Base-by-base conservation (phyloP, 2,797 vertebrate species). In the Tarsius wallacei region DNA sequence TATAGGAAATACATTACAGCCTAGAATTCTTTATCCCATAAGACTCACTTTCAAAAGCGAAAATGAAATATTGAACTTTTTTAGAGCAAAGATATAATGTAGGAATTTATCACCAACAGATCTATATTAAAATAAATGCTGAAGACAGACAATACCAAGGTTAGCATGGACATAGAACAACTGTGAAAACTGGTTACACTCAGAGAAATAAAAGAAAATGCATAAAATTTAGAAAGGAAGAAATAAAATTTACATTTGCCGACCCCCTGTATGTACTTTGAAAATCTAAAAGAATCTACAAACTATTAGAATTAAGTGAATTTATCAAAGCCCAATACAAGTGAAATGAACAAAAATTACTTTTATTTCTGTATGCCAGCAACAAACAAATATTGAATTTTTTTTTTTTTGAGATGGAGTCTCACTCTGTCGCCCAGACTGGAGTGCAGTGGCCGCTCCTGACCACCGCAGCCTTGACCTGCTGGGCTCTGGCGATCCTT, bases 301-400 rank as follows among this genome's bases (percentile, higher is more conserved):
- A 49, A 77, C 51, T 78, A 33, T 88, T 87, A 81, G 66, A 81
- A 81, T n/a, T 71, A 87, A 42, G 74, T 88, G 15, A 87, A 74
- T 73, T 81, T 74, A 63, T 74, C 28, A 55, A 88, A 22, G 11
- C 21, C 66, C 73, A 16, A n/a, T 82, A 64, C 7, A 22, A 53
- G 17, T 36, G 42, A 84, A 84, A 74, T 64, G n/a, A 90, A 33
- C 31, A 59, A 74, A 84, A 84, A 36, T 59, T 70, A n/a, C 13
- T 21, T 63, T 5, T 91, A 31, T 64, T 74, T 63, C 47, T 74
- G 8, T 51, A 47, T 88, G 28, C 49, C 49, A 73, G 15, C 16
- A 88, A 55, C 66, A 80, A 71, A 80, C 53, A 93, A 66, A n/a
- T 74, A 84, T 33, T 68, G 24, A 59, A 17, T 61, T 77, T 70